These are phyloP conservation scores for Rattus rattus DNA, from an alignment of 2,113 vertebrate species.

Conservation along the genomic window DNA sequence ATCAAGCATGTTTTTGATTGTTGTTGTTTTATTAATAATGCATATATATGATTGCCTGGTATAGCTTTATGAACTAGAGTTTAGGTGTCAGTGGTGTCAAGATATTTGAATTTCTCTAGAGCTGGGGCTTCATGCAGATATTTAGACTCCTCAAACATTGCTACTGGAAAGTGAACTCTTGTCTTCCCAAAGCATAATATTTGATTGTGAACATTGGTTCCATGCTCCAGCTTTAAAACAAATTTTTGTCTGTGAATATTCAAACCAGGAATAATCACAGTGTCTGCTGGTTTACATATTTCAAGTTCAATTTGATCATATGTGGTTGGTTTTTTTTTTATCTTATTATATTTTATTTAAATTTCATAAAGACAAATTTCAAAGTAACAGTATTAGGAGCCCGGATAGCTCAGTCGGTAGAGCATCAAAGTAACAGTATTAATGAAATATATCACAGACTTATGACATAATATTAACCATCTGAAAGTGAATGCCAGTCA, in stretches of 20 bases:
- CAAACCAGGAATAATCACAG: background rate
- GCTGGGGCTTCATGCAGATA: background rate
- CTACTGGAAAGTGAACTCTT: background rate
- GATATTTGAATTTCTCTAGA: background rate
- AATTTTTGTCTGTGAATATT: background rate
- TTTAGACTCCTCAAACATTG: background rate
- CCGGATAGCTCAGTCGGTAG: slow-evolving; percentile 94
- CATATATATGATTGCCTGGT: background rate
- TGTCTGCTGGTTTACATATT: background rate
- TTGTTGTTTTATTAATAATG: background rate
- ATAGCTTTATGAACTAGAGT: background rate
- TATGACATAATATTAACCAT: background rate
- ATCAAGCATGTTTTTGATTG: background rate
- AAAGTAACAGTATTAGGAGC: slow-evolving; percentile 67
- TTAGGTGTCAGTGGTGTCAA: no score
- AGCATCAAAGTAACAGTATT: slow-evolving; percentile 89
- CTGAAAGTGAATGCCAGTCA: background rate
- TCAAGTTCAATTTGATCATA: background rate
- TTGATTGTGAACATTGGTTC: no score
- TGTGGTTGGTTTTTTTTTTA: background rate
- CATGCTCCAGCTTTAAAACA: background rate
- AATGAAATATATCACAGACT: background rate
- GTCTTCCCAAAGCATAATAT: background rate
- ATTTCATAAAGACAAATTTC: background rate
- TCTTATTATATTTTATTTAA: background rate